Evolutionary conservation across 1,140 invertebrate species (phyloP).

Genomic region (Drosophila ananassae): DNA sequence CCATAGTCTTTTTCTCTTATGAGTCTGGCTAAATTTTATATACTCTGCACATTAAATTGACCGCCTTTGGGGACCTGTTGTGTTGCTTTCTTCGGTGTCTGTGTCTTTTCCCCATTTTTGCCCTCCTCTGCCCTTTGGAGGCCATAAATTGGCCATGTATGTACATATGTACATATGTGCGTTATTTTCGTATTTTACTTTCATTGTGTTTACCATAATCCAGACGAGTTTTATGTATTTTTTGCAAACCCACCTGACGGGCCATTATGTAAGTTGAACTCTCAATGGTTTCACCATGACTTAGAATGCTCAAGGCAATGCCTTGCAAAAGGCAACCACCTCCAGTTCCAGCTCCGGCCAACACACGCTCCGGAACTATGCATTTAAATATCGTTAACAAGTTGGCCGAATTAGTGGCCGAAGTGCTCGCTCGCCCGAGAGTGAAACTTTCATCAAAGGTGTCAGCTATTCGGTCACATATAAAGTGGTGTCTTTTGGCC

Average conservation of each 20-base stretch:
- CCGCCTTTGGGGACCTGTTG: conserved; percentile 25
- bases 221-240: conserved; percentile 40
- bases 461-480: conserved; percentile 7
- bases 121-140: conserved; percentile 24
- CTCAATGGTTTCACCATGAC: conserved; percentile 44
- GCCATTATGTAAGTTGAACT: conserved; percentile 53
- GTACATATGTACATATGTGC: conserved; percentile 28
- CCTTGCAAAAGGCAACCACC: conserved; percentile 7
- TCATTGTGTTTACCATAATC: conserved; percentile 38
- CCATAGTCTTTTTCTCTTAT: conserved; percentile 8
- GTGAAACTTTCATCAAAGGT: conserved; percentile 35
- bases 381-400: conserved; percentile 34
- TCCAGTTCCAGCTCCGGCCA: neutral
- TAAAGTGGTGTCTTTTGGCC: conserved; percentile 21
- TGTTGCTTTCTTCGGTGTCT: conserved; percentile 9
- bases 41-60: conserved; percentile 63
- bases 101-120: conserved; percentile 15
- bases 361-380: conserved; percentile 25
- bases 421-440: conserved; percentile 2
- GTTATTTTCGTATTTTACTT: conserved; percentile 26
- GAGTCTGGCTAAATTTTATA: conserved; percentile 50
- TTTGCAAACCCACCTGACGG: conserved; percentile 28
- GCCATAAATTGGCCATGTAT: conserved; percentile 5
- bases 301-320: conserved; percentile 55
- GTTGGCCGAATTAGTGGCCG: neutral